phyloP scores from a whole-genome alignment of 2,113 vertebrate genomes.

The Heptranchias perlo region DNA sequence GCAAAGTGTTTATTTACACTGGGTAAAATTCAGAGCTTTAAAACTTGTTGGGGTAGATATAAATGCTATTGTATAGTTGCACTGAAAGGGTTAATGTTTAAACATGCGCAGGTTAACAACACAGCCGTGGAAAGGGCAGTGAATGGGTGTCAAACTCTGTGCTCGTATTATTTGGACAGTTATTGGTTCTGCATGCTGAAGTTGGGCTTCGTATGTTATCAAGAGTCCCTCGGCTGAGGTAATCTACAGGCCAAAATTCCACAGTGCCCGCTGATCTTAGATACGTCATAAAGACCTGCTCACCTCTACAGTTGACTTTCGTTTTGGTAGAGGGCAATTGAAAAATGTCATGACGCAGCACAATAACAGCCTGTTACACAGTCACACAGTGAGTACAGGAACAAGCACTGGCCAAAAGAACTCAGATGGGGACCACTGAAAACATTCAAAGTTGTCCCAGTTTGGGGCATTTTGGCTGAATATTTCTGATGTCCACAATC shows the following conservation, averaged over 20 bases:
- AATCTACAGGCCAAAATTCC: not conserved
- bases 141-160: not conserved
- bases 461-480: too few species aligned
- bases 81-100: not conserved
- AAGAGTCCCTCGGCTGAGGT: not conserved
- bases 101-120: not conserved
- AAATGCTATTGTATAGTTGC: not conserved
- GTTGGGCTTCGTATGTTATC: not conserved
- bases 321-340: too few species aligned
- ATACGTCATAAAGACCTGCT: too few species aligned
- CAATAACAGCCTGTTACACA: not conserved
- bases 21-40: not conserved
- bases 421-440: too few species aligned
- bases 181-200: not conserved
- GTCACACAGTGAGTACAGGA: not conserved
- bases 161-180: not conserved
- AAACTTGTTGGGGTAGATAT: not conserved
- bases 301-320: too few species aligned
- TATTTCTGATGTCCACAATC: too few species aligned
- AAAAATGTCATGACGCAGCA: too few species aligned
- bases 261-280: not conserved
- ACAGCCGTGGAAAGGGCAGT: not conserved
- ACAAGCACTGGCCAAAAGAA: too few species aligned
- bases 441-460: too few species aligned
- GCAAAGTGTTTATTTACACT: not conserved